Evolutionary conservation across 2,888 invertebrate species (phyloP).

Genomic region (Cloeon dipterum): DNA sequence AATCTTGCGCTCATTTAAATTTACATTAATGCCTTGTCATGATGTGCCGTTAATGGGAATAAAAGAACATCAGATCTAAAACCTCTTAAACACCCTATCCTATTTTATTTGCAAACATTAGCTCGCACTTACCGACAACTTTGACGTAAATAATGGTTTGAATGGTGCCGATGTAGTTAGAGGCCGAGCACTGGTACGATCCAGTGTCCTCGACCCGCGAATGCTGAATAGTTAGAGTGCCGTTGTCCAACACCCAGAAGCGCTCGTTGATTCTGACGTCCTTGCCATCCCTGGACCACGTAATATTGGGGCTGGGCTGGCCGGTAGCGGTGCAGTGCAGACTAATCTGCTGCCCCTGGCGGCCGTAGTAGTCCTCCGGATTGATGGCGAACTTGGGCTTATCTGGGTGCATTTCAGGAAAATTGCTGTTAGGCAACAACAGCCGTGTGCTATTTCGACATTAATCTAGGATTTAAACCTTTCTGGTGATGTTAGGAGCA

Average conservation of each 20-base stretch:
- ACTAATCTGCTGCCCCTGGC: conserved; percentile 19
- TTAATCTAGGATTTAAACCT: no score
- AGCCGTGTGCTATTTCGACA: no score
- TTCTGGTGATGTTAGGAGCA: no score
- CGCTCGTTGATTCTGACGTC: conserved; percentile 13
- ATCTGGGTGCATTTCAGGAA: no score
- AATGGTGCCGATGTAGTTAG: conserved; percentile 41
- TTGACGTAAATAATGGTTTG: conserved; percentile 36
- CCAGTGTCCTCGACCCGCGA: conserved; percentile 40
- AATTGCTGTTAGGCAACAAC: no score
- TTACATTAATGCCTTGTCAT: no score
- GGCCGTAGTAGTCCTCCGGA: conserved; percentile 21
- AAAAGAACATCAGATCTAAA: no score
- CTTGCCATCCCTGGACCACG: conserved; percentile 48
- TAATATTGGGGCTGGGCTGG: conserved; percentile 40
- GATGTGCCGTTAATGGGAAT: no score
- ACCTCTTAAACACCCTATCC: no score
- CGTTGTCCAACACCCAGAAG: conserved; percentile 28
- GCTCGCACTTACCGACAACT: conserved; percentile 45
- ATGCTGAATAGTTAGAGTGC: conserved; percentile 36
- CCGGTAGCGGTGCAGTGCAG: conserved; percentile 42
- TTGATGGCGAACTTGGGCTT: conserved; percentile 26
- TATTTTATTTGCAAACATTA: no score
- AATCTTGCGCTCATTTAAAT: no score
- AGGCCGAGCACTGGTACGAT: conserved; percentile 49